Percentiles rank a stretch among this genome's conserved stretches.
Conservation (phyloP, 2,113 vertebrate genomes). For the Ranitomeya imitator region DNA sequence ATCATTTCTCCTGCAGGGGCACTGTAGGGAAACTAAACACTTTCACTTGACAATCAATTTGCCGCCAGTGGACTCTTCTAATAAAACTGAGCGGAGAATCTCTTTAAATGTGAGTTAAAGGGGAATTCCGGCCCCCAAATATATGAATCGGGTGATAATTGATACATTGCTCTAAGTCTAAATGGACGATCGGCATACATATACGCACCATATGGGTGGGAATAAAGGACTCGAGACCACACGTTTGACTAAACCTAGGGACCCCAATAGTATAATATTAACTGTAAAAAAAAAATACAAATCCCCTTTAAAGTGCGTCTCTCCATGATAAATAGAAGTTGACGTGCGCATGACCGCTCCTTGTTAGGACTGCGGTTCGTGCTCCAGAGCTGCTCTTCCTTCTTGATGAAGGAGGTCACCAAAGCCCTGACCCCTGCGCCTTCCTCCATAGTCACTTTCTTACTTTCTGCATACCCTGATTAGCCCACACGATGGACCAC, state of each 20-base stretch:
- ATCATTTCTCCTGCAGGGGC: neutral
- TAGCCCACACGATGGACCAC: neutral
- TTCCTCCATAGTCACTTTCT: neutral
- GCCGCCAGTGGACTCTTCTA: neutral
- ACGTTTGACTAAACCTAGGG: no score
- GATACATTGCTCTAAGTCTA: neutral
- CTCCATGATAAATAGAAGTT: neutral
- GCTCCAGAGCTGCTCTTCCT: conserved; percentile 5
- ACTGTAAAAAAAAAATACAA: no score
- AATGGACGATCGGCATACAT: no score
- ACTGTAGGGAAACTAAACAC: neutral
- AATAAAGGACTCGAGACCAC: no score
- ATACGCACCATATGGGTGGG: no score
- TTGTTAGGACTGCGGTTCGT: neutral
- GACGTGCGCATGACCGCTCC: neutral
- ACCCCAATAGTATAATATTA: no score
- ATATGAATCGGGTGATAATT: neutral
- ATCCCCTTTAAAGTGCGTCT: neutral
- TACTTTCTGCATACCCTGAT: neutral
- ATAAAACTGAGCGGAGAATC: neutral
- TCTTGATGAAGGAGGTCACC: neutral
- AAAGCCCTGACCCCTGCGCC: neutral
- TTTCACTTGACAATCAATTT: neutral
- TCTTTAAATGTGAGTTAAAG: neutral
- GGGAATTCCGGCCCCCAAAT: neutral